Percentiles rank a stretch among this genome's conserved stretches.
These are phyloP conservation scores for Babyrousa celebensis DNA, from an alignment of 2,797 vertebrate species.

Conservation along the genomic window DNA sequence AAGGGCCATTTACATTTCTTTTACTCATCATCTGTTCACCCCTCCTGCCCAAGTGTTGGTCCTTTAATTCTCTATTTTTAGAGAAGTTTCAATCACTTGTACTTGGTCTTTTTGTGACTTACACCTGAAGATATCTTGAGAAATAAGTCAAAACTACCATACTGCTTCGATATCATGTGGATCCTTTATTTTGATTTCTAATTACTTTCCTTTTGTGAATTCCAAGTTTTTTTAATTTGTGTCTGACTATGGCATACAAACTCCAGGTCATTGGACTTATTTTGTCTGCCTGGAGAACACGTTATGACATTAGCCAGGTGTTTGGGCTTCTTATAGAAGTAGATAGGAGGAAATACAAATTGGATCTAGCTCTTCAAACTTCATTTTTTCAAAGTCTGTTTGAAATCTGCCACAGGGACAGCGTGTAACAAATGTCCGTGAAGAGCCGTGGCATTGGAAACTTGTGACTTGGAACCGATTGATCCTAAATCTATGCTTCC, in stretches of 20 bases:
- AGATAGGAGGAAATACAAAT: background rate
- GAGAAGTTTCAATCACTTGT: conserved; percentile 11
- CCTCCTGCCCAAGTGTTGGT: background rate
- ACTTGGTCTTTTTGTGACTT: conserved; percentile 30
- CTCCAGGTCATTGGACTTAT: background rate
- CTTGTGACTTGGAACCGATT: background rate
- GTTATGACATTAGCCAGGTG: background rate
- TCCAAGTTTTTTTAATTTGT: conserved; percentile 43
- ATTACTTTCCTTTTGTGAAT: conserved; percentile 28
- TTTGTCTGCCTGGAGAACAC: background rate
- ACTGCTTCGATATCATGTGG: background rate
- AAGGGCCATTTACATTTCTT: conserved; percentile 20
- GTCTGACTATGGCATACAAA: conserved; percentile 17
- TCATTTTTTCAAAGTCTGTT: background rate
- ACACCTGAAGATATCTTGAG: background rate
- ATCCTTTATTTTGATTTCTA: conserved; percentile 43
- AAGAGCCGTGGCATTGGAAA: background rate
- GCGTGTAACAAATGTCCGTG: background rate
- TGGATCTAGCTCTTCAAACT: background rate
- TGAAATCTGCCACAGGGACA: conserved; percentile 12
- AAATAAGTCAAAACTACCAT: background rate
- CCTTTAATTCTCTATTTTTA: conserved; percentile 21
- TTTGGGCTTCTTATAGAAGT: background rate
- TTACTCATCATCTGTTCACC: background rate
- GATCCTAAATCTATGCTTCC: background rate